Evolutionary conservation across 2,113 vertebrate species (phyloP), one percentile per base, ranked within the genome.

Genomic region (Trichomycterus rosablanca): DNA sequence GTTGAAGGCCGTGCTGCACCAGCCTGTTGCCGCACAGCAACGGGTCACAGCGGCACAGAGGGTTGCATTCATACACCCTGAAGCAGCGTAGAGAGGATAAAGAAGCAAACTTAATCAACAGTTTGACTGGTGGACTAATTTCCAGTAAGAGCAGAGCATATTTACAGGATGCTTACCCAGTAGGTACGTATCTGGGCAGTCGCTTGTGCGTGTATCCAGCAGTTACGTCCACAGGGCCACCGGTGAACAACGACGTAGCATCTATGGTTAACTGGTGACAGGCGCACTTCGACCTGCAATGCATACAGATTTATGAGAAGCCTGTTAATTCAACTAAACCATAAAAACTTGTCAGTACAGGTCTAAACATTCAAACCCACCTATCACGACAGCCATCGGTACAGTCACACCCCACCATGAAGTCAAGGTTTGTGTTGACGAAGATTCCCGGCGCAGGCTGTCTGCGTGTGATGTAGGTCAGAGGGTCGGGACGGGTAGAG

Each of bases 1-100:
- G 86, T 52, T 93, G 91, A 0, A 91, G 85, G 3, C 92, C 91
- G 0, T 93, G 92, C n/a, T 94, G 92, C 0, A 93, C 91, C 85
- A 93, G 44, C 15, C 91, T 84, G 63, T 93, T 93, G 23, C 80
- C 86, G 77, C 92, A 94, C 86, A 91, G 87, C 71, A 86, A 83
- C 0, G 68, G 14, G 56, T 89, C 88, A 73, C 92, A 94, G 15
- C 84, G 78, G 71, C 92, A 93, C 63, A 87, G 80, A 52, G 88
- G 85, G 78, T 93, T 93, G 60, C 91, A 93, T 61, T 93, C 91
- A 0, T 93, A 92, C 6, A 92, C 85, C 0, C 91, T 93, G 37
- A 10, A 56, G 4, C 60, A 7, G 5, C 16, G 37, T 16, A 20
- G 2, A n/a, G 42, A 0, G 6, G 1, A 46, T 10, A 35, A 12